phyloP scores from a whole-genome alignment of 2,888 invertebrate genomes.

The Hypena proboscidalis region DNA sequence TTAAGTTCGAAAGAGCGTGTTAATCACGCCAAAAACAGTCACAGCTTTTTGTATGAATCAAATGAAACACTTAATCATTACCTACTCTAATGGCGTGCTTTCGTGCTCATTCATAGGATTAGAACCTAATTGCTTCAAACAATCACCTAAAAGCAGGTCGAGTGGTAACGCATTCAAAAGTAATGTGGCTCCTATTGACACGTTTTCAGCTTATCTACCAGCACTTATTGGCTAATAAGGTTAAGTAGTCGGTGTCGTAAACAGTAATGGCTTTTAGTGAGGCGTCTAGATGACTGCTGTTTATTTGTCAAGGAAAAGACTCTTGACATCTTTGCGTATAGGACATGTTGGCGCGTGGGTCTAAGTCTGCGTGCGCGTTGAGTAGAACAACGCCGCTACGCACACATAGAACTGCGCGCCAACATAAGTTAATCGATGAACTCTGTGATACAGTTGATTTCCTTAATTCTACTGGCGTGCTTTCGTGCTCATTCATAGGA shows the following conservation, averaged over 20 bases:
- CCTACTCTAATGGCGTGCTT: conserved; percentile 21
- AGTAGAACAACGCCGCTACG: no score
- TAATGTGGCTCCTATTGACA: conserved; percentile 13
- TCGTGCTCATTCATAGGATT: conserved; percentile 29
- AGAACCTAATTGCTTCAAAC: conserved; percentile 30
- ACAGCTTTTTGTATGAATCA: background rate
- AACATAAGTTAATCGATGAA: no score
- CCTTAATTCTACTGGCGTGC: conserved; percentile 21
- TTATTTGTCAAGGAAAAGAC: no score
- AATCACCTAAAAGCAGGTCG: conserved; percentile 37
- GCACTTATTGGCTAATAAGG: conserved; percentile 9
- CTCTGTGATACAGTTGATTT: no score
- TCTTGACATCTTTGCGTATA: no score
- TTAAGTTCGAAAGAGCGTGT: no score
- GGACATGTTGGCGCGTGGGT: no score
- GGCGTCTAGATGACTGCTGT: background rate
- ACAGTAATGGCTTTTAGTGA: conserved; percentile 2
- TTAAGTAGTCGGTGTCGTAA: conserved; percentile 3
- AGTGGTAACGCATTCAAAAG: conserved; percentile 19
- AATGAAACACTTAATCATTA: background rate
- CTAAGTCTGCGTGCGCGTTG: no score
- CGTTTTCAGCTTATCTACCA: conserved; percentile 2
- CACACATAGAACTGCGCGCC: no score
- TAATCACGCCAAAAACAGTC: background rate
- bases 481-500: conserved; percentile 26